Evolutionary conservation across 2,888 invertebrate species (phyloP).

Genomic region (Cistogaster globosa): DNA sequence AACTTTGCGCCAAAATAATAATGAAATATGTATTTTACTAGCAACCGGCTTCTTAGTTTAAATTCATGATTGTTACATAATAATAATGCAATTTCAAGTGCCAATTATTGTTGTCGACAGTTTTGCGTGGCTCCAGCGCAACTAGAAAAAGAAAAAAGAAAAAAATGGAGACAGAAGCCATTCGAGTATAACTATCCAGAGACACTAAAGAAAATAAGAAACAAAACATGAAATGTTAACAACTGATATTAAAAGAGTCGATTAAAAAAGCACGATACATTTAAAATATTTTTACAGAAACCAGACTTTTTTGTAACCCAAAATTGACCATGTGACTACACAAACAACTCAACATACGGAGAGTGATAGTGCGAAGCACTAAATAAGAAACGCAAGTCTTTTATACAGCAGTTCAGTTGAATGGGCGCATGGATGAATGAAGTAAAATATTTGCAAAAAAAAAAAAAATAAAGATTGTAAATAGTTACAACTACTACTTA

Average conservation of each 20-base stretch:
- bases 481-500: conserved; percentile 16
- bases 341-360: not conserved
- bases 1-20: conserved; percentile 31
- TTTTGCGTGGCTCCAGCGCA: conserved; percentile 25
- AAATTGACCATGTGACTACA: conserved; percentile 41
- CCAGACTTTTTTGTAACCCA: not conserved
- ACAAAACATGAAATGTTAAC: not conserved
- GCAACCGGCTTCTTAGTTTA: conserved; percentile 44
- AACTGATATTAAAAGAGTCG: conserved; percentile 5
- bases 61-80: conserved; percentile 58
- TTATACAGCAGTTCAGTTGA: conserved; percentile 20
- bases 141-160: not conserved
- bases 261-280: conserved; percentile 8
- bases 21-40: conserved; percentile 1
- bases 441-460: conserved; percentile 8
- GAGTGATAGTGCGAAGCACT: conserved; percentile 12
- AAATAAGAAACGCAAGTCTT: conserved; percentile 5
- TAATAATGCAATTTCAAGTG: conserved; percentile 61
- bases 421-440: conserved; percentile 17
- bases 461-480: not conserved
- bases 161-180: conserved; percentile 34
- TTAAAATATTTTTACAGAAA: not conserved
- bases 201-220: conserved; percentile 17
- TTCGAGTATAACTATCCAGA: conserved; percentile 8
- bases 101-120: conserved; percentile 59